phyloP scores from a whole-genome alignment of 2,888 invertebrate genomes.

The Sphecodes monilicornis region DNA sequence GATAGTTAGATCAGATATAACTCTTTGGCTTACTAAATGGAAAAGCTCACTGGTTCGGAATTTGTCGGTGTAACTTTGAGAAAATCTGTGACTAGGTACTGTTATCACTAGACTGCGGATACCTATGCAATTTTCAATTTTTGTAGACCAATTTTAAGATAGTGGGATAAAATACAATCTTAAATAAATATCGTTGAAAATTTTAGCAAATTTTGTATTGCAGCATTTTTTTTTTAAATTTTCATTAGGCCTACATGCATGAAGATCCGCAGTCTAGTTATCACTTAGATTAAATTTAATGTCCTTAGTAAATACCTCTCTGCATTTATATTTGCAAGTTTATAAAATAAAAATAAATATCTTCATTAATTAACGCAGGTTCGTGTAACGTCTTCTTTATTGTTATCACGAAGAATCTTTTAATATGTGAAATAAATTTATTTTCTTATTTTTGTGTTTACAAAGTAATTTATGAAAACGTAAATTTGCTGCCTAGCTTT shows the following conservation, averaged over 20 bases:
- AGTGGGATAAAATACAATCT: too few relatives aligned
- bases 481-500: neutral
- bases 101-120: too few relatives aligned
- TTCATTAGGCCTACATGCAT: too few relatives aligned
- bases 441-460: neutral
- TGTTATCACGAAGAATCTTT: neutral
- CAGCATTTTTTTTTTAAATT: too few relatives aligned
- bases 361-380: neutral
- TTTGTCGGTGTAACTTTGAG: neutral
- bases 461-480: too few relatives aligned
- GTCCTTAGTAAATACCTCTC: neutral
- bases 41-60: neutral
- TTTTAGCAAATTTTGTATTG: too few relatives aligned
- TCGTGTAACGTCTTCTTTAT: neutral
- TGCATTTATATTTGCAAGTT: neutral
- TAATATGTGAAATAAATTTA: neutral
- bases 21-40: slow-evolving; percentile 1
- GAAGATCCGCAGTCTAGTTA: too few relatives aligned
- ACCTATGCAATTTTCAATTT: too few relatives aligned
- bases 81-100: neutral
- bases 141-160: too few relatives aligned
- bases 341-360: neutral
- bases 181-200: too few relatives aligned
- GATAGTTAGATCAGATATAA: slow-evolving; percentile 1
- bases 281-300: slow-evolving; percentile 1